Percentiles rank a stretch among this genome's conserved stretches.
These are phyloP conservation scores for Gastrophysa polygoni DNA, from an alignment of 2,888 invertebrate species.

Conservation along the genomic window DNA sequence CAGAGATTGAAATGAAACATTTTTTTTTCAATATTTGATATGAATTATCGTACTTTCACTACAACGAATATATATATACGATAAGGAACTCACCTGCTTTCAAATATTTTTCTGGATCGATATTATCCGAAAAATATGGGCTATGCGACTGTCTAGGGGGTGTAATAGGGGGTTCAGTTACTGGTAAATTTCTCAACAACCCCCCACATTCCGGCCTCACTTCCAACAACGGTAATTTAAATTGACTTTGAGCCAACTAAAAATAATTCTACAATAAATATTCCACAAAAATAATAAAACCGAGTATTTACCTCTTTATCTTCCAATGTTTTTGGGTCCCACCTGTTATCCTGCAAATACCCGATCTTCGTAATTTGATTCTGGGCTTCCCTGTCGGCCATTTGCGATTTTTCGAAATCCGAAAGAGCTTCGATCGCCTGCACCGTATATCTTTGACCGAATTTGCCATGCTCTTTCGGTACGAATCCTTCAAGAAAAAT, in stretches of 20 bases:
- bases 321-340: constrained; percentile 66
- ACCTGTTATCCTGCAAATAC: constrained; percentile 67
- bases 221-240: constrained; percentile 70
- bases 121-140: constrained; percentile 71
- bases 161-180: constrained; percentile 65
- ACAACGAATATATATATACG: too few relatives aligned
- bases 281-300: too few relatives aligned
- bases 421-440: constrained; percentile 75
- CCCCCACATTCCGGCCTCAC: constrained; percentile 74
- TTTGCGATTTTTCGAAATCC: constrained; percentile 70
- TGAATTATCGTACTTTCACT: too few relatives aligned
- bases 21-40: too few relatives aligned
- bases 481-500: constrained; percentile 65
- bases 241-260: constrained; percentile 71
- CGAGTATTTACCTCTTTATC: constrained; percentile 65
- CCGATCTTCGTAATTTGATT: constrained; percentile 66
- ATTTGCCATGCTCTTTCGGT: constrained; percentile 69
- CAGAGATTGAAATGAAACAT: too few relatives aligned
- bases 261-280: constrained; percentile 15
- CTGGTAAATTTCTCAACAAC: constrained; percentile 65
- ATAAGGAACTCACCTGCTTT: constrained; percentile 63
- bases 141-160: constrained; percentile 65
- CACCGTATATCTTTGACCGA: constrained; percentile 75
- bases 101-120: constrained; percentile 67
- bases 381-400: constrained; percentile 64